A percentile compares a stretch with the other conserved stretches of the same genome.
Conservation (phyloP, 2,113 vertebrate genomes). For the Fregetta grallaria region DNA sequence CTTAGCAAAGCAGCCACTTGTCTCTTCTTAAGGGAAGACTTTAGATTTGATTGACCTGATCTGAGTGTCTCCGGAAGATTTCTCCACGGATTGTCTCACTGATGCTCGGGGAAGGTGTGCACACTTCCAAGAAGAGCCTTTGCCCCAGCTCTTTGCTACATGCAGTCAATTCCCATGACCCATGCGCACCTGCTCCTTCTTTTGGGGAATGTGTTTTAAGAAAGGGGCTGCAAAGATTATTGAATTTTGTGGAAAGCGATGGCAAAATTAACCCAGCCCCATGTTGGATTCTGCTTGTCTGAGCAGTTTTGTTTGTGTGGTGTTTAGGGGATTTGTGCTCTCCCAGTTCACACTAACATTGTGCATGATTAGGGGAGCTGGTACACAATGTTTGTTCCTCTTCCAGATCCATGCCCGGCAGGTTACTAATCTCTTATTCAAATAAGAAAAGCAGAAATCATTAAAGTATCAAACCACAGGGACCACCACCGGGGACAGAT, state of each 20-base stretch:
- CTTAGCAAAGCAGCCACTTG: not conserved
- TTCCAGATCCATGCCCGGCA: not conserved
- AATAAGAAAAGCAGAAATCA: not conserved
- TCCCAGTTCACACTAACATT: not conserved
- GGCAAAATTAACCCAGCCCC: not conserved
- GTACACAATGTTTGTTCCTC: not conserved
- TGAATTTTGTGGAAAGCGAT: not conserved
- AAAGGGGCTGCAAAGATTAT: not conserved
- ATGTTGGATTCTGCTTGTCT: not conserved
- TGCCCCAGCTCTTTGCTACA: not conserved
- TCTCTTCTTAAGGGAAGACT: not conserved
- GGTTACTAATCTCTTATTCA: not conserved
- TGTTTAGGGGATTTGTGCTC: not conserved
- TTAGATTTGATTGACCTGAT: not conserved
- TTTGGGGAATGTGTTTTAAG: not conserved
- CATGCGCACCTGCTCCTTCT: not conserved
- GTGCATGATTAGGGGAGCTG: not conserved
- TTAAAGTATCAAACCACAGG: not conserved
- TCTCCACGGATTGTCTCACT: not conserved
- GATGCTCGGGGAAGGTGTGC: accelerated
- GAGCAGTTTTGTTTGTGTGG: not conserved
- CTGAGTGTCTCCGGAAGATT: not conserved
- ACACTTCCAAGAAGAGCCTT: not conserved
- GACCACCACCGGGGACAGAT: not conserved
- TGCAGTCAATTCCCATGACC: not conserved